These are phyloP conservation scores for Chiloscyllium punctatum DNA, from an alignment of 2,797 vertebrate genomes.

Conservation along the genomic window DNA sequence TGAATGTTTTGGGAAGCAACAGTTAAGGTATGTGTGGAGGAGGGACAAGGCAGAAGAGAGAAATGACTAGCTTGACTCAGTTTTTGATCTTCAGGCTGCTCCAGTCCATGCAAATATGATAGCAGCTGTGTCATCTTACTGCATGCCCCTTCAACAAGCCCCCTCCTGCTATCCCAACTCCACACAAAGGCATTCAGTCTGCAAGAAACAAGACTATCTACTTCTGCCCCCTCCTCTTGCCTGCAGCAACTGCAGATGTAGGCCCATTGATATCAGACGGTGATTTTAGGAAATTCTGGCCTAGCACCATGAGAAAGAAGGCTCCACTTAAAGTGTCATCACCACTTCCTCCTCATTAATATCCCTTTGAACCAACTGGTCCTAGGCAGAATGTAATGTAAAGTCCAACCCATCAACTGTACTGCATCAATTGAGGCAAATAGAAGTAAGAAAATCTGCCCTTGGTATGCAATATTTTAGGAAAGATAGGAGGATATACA, in stretches of 20 bases:
- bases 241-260: background rate
- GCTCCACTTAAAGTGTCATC: background rate
- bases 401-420: background rate
- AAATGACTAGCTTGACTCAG: background rate
- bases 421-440: background rate
- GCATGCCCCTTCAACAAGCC: background rate
- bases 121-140: background rate
- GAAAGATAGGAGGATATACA: background rate
- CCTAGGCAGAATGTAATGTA: background rate
- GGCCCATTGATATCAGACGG: background rate
- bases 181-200: background rate
- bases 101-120: background rate
- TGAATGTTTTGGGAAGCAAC: background rate
- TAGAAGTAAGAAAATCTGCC: background rate
- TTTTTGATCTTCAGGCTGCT: background rate
- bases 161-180: no score
- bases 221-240: background rate
- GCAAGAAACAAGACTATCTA: background rate
- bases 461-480: background rate
- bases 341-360: background rate
- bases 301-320: background rate
- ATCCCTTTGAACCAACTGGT: no score
- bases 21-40: background rate
- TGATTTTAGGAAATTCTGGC: background rate
- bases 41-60: background rate